Evolutionary conservation across 2,113 vertebrate genomes (phyloP).

Genomic region (Morphnarchus princeps): DNA sequence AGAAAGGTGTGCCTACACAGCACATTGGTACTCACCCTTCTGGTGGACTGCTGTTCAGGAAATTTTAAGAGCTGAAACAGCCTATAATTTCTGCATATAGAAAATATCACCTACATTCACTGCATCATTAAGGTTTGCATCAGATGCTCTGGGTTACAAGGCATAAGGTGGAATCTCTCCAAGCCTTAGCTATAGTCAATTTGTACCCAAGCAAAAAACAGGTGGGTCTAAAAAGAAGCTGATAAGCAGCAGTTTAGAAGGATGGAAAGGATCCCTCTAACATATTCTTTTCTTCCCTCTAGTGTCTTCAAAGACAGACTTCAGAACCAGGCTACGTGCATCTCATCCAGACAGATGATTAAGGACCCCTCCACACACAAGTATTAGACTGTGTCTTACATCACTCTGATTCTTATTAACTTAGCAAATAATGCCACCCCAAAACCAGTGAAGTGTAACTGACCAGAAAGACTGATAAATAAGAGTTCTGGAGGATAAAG

Average conservation of each 20-base stretch:
- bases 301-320: background rate
- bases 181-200: background rate
- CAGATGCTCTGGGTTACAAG: background rate
- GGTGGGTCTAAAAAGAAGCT: background rate
- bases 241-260: background rate
- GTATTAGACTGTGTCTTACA: background rate
- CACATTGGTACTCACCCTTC: background rate
- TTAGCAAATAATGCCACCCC: background rate
- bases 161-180: background rate
- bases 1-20: background rate
- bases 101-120: background rate
- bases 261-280: background rate
- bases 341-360: background rate
- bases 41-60: background rate
- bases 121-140: background rate
- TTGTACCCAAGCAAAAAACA: background rate
- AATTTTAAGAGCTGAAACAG: background rate
- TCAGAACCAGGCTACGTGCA: background rate
- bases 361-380: background rate
- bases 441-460: background rate
- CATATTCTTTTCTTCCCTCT: background rate
- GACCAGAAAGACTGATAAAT: background rate
- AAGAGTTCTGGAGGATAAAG: background rate
- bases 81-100: background rate
- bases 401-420: background rate